A percentile compares a stretch with the other conserved stretches of the same genome.
Conservation (phyloP, 2,888 invertebrate species). For the Synanthedon vespiformis region DNA sequence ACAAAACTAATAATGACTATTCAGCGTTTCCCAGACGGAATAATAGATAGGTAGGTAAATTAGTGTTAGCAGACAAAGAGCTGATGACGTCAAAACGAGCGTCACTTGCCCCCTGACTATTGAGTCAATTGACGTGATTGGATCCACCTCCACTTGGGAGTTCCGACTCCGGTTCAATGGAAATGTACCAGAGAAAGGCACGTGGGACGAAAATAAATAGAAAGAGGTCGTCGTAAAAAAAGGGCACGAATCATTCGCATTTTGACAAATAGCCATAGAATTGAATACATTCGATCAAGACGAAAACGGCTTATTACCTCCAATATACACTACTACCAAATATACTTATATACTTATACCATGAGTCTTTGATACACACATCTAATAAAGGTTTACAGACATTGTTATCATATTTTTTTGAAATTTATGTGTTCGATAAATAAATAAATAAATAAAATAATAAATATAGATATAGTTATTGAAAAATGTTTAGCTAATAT, state of each 20-base stretch:
- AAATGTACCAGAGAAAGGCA: constrained; percentile 15
- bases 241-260: not conserved
- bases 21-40: not conserved
- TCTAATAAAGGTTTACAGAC: too few species aligned
- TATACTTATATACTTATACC: too few species aligned
- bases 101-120: constrained; percentile 44
- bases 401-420: too few species aligned
- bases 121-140: constrained; percentile 62
- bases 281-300: too few species aligned
- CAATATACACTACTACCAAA: too few species aligned
- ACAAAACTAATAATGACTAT: too few species aligned
- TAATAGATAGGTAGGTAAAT: not conserved
- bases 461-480: too few species aligned
- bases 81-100: constrained; percentile 53
- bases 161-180: constrained; percentile 12
- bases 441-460: too few species aligned
- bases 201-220: not conserved
- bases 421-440: too few species aligned
- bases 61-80: constrained; percentile 34
- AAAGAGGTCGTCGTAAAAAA: not conserved
- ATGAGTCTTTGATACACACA: too few species aligned
- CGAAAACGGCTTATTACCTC: too few species aligned
- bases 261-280: not conserved
- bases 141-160: not conserved
- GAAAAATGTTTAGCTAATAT: too few species aligned